Conservation (phyloP, 2,113 vertebrate species). For the Solea solea region DNA sequence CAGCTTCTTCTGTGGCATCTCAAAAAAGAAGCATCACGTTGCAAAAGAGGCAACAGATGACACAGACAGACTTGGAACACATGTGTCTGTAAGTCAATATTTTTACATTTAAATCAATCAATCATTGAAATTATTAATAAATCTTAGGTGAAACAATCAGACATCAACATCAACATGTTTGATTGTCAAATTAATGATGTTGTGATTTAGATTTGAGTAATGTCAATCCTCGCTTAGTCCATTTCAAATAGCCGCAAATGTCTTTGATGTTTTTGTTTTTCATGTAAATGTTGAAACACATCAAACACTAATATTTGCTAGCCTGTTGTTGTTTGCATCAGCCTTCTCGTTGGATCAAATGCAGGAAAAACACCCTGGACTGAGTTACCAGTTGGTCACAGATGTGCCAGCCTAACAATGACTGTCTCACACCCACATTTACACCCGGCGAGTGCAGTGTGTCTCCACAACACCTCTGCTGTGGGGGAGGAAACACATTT, state of each 20-base stretch:
- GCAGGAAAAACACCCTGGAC: conserved; percentile 26
- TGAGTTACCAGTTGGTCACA: conserved; percentile 7
- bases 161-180: too few relatives aligned
- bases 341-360: background rate
- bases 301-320: background rate
- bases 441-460: background rate
- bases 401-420: conserved; percentile 12
- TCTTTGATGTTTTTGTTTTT: too few relatives aligned
- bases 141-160: background rate
- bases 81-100: too few relatives aligned
- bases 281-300: background rate
- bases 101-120: too few relatives aligned
- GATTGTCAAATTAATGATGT: background rate
- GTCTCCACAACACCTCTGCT: conserved; percentile 4
- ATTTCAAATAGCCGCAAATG: too few relatives aligned
- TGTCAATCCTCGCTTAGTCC: background rate
- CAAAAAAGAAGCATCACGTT: too few relatives aligned
- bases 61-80: too few relatives aligned
- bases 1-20: background rate
- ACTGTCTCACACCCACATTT: conserved; percentile 30
- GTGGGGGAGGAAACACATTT: conserved; percentile 43
- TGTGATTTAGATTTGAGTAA: background rate
- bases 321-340: conserved; percentile 5
- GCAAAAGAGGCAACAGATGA: background rate
- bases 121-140: background rate